Evolutionary conservation across 2,888 invertebrate species (phyloP), one percentile per base, ranked within the genome.

Genomic region (Agrochola litura): DNA sequence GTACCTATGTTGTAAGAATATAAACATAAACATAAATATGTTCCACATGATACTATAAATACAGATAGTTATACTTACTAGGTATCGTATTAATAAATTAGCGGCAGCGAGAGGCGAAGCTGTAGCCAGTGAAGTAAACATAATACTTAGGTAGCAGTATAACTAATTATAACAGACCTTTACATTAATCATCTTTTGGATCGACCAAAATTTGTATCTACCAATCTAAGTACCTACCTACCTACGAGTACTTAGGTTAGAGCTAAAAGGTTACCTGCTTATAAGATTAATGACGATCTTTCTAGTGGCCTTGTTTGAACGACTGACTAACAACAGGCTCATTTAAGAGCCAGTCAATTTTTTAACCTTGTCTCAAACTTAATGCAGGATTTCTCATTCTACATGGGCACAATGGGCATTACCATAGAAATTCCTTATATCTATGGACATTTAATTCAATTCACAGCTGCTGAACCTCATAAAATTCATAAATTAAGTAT

Each of bases 1-100:
- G 64, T 63, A 46, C 12, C 12, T 46, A 60, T 68, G 14, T 41
- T 71, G 58, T 65, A 56, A 41, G 63, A 73, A 77, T 41, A 65
- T 54, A 70, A 81, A 84, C 49, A 70, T 67, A 77, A 84, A 82
- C 65, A 74, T 49, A n/a, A n/a, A n/a, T n/a, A 75, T n/a, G 30
- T 19, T 60, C 46, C 54, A 72, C 25, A 69, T 66, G 68, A 68
- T 52, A 37, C 70, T 80, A 58, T 67, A 63, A 67, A 66, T 68
- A 82, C 6, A 14, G 56, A 41, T 54, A 70, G 41, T 30, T 46
- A 68, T 70, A 16, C 37, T 37, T 70, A 16, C 37, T 37, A 60
- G 41, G 54, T 64, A 61, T 54, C 14, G 49, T 69, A 72, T 81
- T 56, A 82, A 82, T 82, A 84, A 85, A 73, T 76, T 72, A 70